Conservation (phyloP, 2,113 vertebrate species). For the Hyla sarda region DNA sequence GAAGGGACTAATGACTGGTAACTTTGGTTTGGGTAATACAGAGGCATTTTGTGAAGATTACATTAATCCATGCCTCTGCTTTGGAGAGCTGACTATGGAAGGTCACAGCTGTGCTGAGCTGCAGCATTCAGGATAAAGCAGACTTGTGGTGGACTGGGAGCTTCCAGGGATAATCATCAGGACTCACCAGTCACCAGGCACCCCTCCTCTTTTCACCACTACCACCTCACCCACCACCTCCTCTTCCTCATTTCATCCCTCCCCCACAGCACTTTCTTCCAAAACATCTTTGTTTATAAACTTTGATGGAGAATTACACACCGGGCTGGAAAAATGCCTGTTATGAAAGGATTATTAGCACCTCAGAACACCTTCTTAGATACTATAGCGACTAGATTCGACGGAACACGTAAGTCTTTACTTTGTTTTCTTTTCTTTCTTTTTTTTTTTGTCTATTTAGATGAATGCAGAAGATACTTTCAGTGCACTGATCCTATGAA, state of each 20-base stretch:
- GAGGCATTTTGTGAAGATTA: conserved; percentile 57
- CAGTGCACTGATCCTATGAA: not conserved
- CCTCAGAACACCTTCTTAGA: conserved; percentile 98
- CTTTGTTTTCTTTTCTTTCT: not conserved
- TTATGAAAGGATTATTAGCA: conserved; percentile 98
- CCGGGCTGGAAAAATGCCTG: conserved; percentile 91
- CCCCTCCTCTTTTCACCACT: conserved; percentile 8
- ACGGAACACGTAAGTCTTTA: conserved; percentile 95
- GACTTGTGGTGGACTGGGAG: conserved; percentile 48
- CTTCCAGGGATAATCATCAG: conserved; percentile 55
- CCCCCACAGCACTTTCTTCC: conserved; percentile 64
- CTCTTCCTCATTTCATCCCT: not conserved
- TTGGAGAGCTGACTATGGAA: conserved; percentile 51
- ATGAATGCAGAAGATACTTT: not conserved
- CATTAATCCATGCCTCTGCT: conserved; percentile 54
- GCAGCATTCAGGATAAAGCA: conserved; percentile 53
- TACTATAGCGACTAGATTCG: conserved; percentile 97
- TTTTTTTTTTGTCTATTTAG: not conserved
- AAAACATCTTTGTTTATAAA: conserved; percentile 71
- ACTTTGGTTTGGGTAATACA: conserved; percentile 52
- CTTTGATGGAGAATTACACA: conserved; percentile 96
- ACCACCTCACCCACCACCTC: conserved; percentile 51
- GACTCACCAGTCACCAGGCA: conserved; percentile 48
- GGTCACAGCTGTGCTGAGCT: conserved; percentile 56
- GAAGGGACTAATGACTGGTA: conserved; percentile 28